Evolutionary conservation across 2,888 invertebrate species (phyloP), one percentile per base, ranked within the genome.

Genomic region (Scaptomyza polygonia): DNA sequence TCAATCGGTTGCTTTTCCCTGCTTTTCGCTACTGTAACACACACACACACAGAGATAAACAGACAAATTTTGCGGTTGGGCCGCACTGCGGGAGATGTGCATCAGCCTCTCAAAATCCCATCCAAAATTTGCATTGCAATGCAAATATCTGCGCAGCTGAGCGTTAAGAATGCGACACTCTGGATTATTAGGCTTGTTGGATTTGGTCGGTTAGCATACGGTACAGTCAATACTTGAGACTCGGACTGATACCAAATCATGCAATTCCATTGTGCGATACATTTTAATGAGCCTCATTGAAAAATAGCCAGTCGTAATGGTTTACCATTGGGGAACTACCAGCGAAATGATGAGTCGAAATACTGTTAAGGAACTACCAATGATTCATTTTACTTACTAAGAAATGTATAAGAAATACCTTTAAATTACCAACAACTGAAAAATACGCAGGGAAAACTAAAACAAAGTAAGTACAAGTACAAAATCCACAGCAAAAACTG

Each of bases 71-170:
- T 76, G 74, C 49, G 74, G 78, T 69, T 77, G 53, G 53, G 29
- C 47, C 39, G 55, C 77, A 61, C 77, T 32, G 74, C 72, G 73
- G 76, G 78, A 76, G 73, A 68, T 62, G 65, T 62, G 76, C 67
- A 66, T 76, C 73, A 62, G 61, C 43, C 48, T 70, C 54, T 8
- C 30, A 53, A 39, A 36, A 49, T 49, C 52, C 53, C 48, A 16
- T 53, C 39, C 48, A n/a, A 67, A 63, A 73, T 76, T 73, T 73
- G 73, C 73, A 76, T 73, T 55, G 62, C 59, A 67, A 76, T 73
- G 73, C 77, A 71, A 73, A 76, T 62, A 62, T 62, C 58, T 53
- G 67, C 21, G 48, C 73, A 76, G 54, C 76, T 70, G 71, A 75
- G 72, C 70, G 47, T 70, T 72, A 65, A 65, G 70, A 61, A 58